Percentiles rank a stretch among this genome's conserved stretches.
phyloP scores from a whole-genome alignment of 2,888 invertebrate species.

The Drosophila anomelani region DNA sequence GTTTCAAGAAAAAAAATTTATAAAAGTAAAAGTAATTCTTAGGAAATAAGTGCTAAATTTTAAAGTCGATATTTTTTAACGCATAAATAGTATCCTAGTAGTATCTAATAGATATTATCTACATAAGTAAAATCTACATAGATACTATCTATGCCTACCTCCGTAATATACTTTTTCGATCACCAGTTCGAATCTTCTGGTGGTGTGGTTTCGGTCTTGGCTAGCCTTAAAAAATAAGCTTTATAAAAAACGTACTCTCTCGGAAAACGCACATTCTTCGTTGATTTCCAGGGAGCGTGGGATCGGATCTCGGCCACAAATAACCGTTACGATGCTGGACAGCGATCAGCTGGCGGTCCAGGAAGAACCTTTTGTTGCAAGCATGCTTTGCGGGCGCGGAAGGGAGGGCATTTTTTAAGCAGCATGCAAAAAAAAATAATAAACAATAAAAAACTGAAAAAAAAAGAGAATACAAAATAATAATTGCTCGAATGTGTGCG shows the following conservation, averaged over 20 bases:
- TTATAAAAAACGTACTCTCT: background rate
- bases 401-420: background rate
- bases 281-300: background rate
- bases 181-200: background rate
- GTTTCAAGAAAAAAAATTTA: too few species aligned
- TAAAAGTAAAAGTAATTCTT: too few species aligned
- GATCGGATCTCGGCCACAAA: background rate
- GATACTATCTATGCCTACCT: too few species aligned
- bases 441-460: background rate
- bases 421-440: conserved; percentile 2
- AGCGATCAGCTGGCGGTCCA: conserved; percentile 31
- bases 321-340: conserved; percentile 7
- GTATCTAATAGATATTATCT: too few species aligned
- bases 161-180: too few species aligned
- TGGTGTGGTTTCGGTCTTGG: conserved; percentile 14
- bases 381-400: background rate
- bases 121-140: too few species aligned
- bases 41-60: too few species aligned
- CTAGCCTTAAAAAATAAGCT: conserved; percentile 26
- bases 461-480: conserved; percentile 7
- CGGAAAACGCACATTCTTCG: background rate
- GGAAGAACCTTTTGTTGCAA: conserved; percentile 9
- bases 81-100: too few species aligned
- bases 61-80: too few species aligned
- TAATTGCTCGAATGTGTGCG: conserved; percentile 23